Percentiles rank a stretch among this genome's conserved stretches.
Conservation (phyloP, 1,140 invertebrate genomes). For the Drosophila sp. region DNA sequence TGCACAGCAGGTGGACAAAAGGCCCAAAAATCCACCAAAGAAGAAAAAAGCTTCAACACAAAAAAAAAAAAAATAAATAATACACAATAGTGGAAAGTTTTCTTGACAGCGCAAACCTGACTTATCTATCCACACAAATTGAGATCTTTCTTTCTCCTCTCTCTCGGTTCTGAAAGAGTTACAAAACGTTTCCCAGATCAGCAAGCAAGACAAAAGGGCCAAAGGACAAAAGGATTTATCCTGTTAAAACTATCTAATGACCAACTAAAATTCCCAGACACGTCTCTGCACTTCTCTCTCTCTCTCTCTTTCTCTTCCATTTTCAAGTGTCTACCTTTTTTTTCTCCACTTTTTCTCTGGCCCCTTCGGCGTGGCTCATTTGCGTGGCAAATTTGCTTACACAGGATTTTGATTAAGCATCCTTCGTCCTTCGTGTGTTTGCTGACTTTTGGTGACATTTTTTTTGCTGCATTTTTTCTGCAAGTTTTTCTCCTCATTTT, state of each 20-base stretch:
- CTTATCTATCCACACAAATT: constrained; percentile 4
- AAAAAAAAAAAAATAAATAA: constrained; percentile 13
- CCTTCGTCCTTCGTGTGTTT: constrained; percentile 27
- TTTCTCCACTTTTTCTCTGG: constrained; percentile 1
- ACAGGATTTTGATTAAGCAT: constrained; percentile 51
- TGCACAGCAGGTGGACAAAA: constrained; percentile 72
- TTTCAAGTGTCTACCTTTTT: constrained; percentile 33
- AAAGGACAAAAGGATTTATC: constrained; percentile 18
- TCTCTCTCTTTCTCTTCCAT: not conserved
- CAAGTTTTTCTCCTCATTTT: constrained; percentile 30
- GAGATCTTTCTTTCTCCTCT: not conserved
- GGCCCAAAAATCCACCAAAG: not conserved
- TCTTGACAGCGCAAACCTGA: not conserved
- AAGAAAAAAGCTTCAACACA: not conserved
- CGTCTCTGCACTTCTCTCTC: constrained; percentile 23
- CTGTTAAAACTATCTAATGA: constrained; percentile 19
- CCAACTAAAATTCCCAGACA: constrained; percentile 49
- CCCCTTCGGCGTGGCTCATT: constrained; percentile 33
- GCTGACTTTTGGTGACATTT: constrained; percentile 65
- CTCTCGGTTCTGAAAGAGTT: not conserved
- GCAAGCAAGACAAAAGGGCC: constrained; percentile 42
- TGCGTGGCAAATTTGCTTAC: constrained; percentile 61
- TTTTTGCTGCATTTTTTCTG: constrained; percentile 34
- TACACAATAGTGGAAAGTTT: constrained; percentile 20
- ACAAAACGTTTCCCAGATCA: not conserved